Percentiles rank a stretch among this genome's conserved stretches.
Conservation (phyloP, 2,797 vertebrate genomes). For the Sphaeramia orbicularis region DNA sequence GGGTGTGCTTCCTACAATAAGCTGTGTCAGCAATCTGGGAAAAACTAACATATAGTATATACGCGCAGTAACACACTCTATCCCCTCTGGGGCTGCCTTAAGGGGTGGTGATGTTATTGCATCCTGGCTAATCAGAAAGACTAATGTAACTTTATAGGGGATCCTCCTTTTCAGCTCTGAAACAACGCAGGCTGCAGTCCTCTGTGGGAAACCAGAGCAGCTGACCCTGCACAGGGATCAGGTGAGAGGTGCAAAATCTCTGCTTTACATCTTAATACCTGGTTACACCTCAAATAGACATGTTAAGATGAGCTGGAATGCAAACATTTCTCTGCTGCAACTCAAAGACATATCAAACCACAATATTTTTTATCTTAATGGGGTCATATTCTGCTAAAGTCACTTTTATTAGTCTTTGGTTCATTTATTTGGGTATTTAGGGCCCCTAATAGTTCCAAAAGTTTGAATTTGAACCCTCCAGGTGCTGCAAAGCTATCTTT, state of each 20-base stretch:
- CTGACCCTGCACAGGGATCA: slow-evolving; percentile 22
- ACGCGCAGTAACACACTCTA: slow-evolving; percentile 3
- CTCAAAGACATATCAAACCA: too few species aligned
- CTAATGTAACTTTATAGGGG: slow-evolving; percentile 52
- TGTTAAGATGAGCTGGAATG: not conserved
- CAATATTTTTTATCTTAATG: too few species aligned
- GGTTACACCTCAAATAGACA: slow-evolving; percentile 20
- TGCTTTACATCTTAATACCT: slow-evolving; percentile 24
- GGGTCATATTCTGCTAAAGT: too few species aligned
- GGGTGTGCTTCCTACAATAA: slow-evolving; percentile 14
- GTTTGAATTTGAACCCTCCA: too few species aligned
- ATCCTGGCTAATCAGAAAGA: slow-evolving; percentile 42
- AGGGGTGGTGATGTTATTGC: slow-evolving; percentile 48
- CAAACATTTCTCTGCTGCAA: too few species aligned
- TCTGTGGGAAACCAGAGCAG: slow-evolving; percentile 55
- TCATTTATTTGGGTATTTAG: too few species aligned
- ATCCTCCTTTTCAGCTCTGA: slow-evolving; percentile 43
- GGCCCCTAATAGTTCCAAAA: too few species aligned
- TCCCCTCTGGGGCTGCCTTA: slow-evolving; percentile 17
- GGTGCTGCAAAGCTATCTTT: too few species aligned
- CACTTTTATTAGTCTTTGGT: too few species aligned
- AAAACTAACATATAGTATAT: not conserved
- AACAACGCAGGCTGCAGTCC: slow-evolving; percentile 47
- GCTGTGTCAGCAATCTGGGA: slow-evolving; percentile 1
- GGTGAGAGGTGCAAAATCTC: slow-evolving; percentile 23